Evolutionary conservation across 2,113 vertebrate genomes (phyloP).

Genomic region (Chlorodrepanis virens): DNA sequence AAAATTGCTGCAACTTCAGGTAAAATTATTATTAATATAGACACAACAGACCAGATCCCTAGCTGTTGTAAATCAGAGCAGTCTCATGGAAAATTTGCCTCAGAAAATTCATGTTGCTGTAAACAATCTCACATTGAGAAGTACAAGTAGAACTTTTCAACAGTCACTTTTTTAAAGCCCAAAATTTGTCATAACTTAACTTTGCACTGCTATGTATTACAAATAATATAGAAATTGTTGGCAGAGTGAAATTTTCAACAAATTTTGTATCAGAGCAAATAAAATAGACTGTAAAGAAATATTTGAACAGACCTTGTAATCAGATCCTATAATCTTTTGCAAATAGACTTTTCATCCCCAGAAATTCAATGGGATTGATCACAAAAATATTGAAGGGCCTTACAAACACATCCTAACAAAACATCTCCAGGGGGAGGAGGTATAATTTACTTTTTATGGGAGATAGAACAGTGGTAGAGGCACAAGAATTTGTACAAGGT

Average conservation of each 20-base stretch:
- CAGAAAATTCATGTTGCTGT: not conserved
- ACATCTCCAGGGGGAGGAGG: not conserved
- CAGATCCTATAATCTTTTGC: not conserved
- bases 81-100: not conserved
- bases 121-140: not conserved
- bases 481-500: not conserved
- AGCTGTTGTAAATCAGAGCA: not conserved
- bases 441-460: not conserved
- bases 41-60: not conserved
- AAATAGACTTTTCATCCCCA: not conserved
- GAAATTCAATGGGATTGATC: not conserved
- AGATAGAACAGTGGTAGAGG: not conserved
- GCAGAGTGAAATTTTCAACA: not conserved
- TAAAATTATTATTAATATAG: not conserved
- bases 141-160: not conserved
- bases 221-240: not conserved
- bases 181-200: not conserved
- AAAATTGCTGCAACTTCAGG: not conserved
- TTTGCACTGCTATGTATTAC: not conserved
- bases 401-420: not conserved
- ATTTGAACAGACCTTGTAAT: not conserved
- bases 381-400: not conserved
- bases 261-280: not conserved
- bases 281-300: not conserved
- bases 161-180: not conserved